Evolutionary conservation across 2,113 vertebrate genomes (phyloP).

Genomic region (Maccullochella peelii): DNA sequence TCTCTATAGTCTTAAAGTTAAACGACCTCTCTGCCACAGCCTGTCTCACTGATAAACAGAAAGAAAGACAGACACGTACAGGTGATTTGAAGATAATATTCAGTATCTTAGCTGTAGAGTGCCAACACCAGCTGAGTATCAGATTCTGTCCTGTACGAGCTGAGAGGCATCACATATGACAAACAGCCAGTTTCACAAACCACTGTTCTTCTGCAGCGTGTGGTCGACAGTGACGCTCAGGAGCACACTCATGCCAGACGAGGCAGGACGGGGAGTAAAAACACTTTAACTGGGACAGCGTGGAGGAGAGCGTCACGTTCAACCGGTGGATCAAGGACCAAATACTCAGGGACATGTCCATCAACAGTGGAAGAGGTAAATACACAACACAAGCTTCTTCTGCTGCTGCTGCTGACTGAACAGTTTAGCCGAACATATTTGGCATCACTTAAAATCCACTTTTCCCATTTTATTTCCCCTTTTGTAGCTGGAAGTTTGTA

Average conservation of each 20-base stretch:
- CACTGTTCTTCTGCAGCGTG: conserved; percentile 76
- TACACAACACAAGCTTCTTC: conserved; percentile 41
- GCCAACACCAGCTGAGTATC: conserved; percentile 21
- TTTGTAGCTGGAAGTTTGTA: neutral
- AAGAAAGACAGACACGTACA: neutral
- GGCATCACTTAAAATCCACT: neutral
- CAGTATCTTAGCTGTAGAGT: neutral
- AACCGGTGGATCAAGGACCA: conserved; percentile 74
- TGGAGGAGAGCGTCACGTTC: conserved; percentile 74
- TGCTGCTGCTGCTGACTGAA: neutral
- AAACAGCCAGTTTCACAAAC: conserved; percentile 42
- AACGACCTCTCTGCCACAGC: neutral
- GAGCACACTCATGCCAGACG: conserved; percentile 79
- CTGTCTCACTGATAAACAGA: neutral
- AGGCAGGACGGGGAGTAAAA: conserved; percentile 75
- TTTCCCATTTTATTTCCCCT: neutral
- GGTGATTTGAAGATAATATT: neutral
- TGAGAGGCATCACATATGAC: conserved; percentile 30
- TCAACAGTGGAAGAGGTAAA: conserved; percentile 85
- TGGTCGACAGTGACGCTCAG: conserved; percentile 58
- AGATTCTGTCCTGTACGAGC: conserved; percentile 15
- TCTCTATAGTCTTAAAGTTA: neutral
- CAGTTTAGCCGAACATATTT: neutral
- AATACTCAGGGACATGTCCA: conserved; percentile 85
- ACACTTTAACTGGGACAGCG: conserved; percentile 74